These are phyloP conservation scores for Psilanteris sp. DNA, from an alignment of 1,140 invertebrate species.

Conservation along the genomic window DNA sequence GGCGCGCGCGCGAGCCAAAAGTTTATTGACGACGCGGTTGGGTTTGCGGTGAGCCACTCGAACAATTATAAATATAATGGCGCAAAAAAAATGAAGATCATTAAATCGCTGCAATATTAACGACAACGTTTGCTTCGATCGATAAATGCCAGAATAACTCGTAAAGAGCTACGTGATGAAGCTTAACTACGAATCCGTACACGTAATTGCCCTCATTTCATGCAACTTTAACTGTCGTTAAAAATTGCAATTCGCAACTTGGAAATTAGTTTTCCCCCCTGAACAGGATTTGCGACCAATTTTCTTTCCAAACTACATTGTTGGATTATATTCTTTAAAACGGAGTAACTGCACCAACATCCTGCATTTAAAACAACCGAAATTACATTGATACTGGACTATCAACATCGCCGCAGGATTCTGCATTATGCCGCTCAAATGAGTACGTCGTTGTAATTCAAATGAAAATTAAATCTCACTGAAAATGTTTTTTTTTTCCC, in stretches of 20 bases:
- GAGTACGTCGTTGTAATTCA: no score
- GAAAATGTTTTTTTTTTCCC: no score
- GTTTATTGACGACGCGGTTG: no score
- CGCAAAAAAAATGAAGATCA: conserved; percentile 27
- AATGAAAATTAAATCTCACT: no score
- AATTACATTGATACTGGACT: no score
- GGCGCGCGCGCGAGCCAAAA: no score
- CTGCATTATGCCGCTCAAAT: no score
- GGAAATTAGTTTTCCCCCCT: conserved; percentile 12
- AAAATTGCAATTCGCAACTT: conserved; percentile 18
- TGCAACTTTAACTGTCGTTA: conserved; percentile 25
- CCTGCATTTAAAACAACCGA: no score
- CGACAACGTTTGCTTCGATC: conserved; percentile 30
- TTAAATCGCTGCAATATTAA: conserved; percentile 42
- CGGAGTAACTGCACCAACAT: no score
- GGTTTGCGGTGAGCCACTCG: conserved; percentile 1
- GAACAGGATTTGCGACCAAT: background rate
- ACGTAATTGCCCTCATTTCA: conserved; percentile 60
- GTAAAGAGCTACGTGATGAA: conserved; percentile 60
- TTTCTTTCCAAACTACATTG: conserved; percentile 5
- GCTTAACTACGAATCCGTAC: conserved; percentile 62
- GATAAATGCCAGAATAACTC: conserved; percentile 62
- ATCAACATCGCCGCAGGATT: no score
- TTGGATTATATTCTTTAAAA: conserved; percentile 5
- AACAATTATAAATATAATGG: background rate